phyloP scores from a whole-genome alignment of 2,888 invertebrate species.

The Platypus cylindrus region DNA sequence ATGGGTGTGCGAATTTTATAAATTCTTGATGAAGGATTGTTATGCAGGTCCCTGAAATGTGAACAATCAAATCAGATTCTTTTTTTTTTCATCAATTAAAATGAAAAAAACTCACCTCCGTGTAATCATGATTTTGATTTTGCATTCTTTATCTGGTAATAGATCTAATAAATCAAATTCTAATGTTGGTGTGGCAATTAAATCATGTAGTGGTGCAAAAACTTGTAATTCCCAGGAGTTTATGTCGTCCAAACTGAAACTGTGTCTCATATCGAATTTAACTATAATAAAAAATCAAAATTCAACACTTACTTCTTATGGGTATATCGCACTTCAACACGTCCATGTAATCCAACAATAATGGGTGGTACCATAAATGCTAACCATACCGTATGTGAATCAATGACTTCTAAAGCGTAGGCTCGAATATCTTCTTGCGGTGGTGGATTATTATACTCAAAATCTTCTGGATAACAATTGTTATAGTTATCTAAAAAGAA shows the following conservation, averaged over 20 bases:
- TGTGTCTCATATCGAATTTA: no score
- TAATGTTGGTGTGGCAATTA: slow-evolving; percentile 72
- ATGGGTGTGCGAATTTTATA: slow-evolving; percentile 61
- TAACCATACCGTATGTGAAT: slow-evolving; percentile 66
- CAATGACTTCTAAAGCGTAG: slow-evolving; percentile 55
- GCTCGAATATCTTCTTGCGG: slow-evolving; percentile 40
- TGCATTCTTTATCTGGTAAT: slow-evolving; percentile 67
- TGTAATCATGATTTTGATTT: slow-evolving; percentile 67
- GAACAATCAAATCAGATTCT: not conserved
- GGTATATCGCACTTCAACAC: slow-evolving; percentile 78
- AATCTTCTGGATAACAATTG: slow-evolving; percentile 26
- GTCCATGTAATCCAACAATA: slow-evolving; percentile 73
- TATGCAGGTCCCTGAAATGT: slow-evolving; percentile 46
- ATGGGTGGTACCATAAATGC: slow-evolving; percentile 72
- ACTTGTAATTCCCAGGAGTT: slow-evolving; percentile 72
- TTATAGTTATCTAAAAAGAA: slow-evolving; percentile 9
- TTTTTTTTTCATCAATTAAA: not conserved
- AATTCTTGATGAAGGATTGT: slow-evolving; percentile 64
- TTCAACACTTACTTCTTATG: slow-evolving; percentile 57
- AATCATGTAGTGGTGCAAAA: slow-evolving; percentile 74
- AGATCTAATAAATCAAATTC: slow-evolving; percentile 72
- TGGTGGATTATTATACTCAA: slow-evolving; percentile 27
- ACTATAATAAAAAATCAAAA: no score
- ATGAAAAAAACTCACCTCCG: slow-evolving; percentile 36
- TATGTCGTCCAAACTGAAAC: slow-evolving; percentile 43